Base-by-base conservation (phyloP, 1,140 invertebrate genomes). In the Nasonia giraulti region DNA sequence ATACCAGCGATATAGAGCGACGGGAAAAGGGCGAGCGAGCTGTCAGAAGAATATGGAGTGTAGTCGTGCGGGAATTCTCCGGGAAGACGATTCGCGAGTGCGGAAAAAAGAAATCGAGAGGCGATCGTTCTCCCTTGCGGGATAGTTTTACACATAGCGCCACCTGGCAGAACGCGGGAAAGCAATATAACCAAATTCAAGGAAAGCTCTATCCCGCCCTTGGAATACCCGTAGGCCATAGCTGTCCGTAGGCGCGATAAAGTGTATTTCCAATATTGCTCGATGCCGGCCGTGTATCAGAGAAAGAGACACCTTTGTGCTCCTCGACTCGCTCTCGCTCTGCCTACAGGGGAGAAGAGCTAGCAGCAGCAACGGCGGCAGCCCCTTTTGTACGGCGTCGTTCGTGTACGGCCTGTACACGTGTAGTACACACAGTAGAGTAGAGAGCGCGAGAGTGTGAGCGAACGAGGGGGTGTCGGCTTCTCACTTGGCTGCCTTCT, bases 401-500 rank as follows among this genome's bases (percentile, higher is more conserved):
- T 44, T 31, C 27, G 73, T 71, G 69, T 71, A 27, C 76, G 44
- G 37, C 62, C n/a, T 11, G 20, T 47, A 69, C 76, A 40, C 82
- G 81, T 85, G 66, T 75, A 20, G 55, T 62, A 62, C 47, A 50
- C 14, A 50, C 8, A 50, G 47, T 8, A 50, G 47, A 50, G 17
- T 27, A 62, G 2, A 62, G 55, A 62, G 20, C 20, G 55, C 20
- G 17, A 62, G 55, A 62, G 20, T 62, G 55, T 62, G 55, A 62
- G 55, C 17, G 20, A 62, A 62, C 55, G 55, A 86, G 87, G 86
- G 69, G 86, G 86, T 87, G 86, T 82, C 84, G 85, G 86, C 85
- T 85, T 89, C 87, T 88, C 88, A 86, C 89, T 87, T 87, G 89
- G 86, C 89, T 89, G 87, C 85, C 81, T 87, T 79, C 86, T 79